Evolutionary conservation across 2,113 vertebrate species (phyloP), one percentile per base, ranked within the genome.

Genomic region (Tapirus terrestris): DNA sequence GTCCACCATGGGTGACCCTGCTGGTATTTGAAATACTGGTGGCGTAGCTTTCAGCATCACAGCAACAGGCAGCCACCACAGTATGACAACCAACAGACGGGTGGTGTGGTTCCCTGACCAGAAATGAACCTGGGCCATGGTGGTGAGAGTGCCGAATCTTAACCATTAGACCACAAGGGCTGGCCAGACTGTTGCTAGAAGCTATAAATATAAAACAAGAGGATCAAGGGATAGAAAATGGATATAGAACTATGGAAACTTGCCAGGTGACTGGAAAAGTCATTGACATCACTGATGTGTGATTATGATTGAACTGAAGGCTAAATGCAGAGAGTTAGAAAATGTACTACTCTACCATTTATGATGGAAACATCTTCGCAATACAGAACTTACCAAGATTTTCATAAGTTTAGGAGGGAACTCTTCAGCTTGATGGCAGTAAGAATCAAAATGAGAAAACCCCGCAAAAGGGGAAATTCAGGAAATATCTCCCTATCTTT

Each of bases 401-500:
- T 95, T 91, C 51, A 75, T 89, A 36, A 91, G 14, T 83, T 88
- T 27, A 8, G 6, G 76, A 95, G 63, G 39, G 39, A 89, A 43
- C 11, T 93, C 79, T 96, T 93, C 48, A 70, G 60, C 84, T 89
- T 9, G 2, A 61, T 85, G 36, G 51, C 17, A 89, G n/a, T 58
- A 77, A 84, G 29, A 86, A n/a, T 92, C 39, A 82, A 77, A 90
- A 83, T 68, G 51, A 88, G 75, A 94, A 86, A 86, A 79, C 20
- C 4, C 1, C 1, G 33, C 3, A 51, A 80, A 75, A 89, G 23
- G 10, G 60, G 7, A 73, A 67, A 73, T 83, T 75, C 51, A 87
- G 61, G 33, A 72, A 88, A 14, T 43, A 25, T 79, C 63, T 60
- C 3, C 25, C 63, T 43, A 45, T 87, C 16, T 94, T 92, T 77